phyloP scores from a whole-genome alignment of 2,888 invertebrate species.

The Athripsodes cinereus region DNA sequence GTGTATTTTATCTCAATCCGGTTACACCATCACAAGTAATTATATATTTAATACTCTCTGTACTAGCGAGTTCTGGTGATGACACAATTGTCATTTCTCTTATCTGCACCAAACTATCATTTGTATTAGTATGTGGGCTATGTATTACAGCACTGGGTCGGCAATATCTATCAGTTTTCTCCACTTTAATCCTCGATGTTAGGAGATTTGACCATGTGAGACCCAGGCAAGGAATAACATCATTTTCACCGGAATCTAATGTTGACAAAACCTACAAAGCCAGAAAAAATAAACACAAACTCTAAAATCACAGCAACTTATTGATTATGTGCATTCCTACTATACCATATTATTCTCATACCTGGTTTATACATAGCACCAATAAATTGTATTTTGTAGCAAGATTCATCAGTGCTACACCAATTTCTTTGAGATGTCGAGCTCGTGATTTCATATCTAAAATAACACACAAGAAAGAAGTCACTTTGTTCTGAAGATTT shows the following conservation, averaged over 20 bases:
- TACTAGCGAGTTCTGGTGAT: conserved; percentile 13
- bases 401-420: conserved; percentile 34
- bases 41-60: conserved; percentile 5
- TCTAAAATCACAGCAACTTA: too few species aligned
- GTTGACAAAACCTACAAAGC: conserved; percentile 7
- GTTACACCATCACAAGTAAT: conserved; percentile 10
- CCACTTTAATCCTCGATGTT: conserved; percentile 34
- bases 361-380: conserved; percentile 45
- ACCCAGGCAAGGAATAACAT: conserved; percentile 40
- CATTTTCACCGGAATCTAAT: background rate
- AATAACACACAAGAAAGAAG: too few species aligned
- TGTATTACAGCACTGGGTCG: background rate
- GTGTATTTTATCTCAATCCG: conserved; percentile 4
- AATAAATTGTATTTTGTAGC: conserved; percentile 39
- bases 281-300: too few species aligned
- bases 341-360: too few species aligned
- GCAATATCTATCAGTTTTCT: conserved; percentile 16
- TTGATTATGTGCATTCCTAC: too few species aligned
- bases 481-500: too few species aligned
- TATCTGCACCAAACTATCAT: conserved; percentile 5
- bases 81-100: conserved; percentile 9
- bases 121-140: background rate
- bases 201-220: conserved; percentile 48
- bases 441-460: conserved; percentile 32
- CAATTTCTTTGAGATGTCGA: conserved; percentile 43